A percentile compares a stretch with the other conserved stretches of the same genome.
These are phyloP conservation scores for Eolophus roseicapilla DNA, from an alignment of 2,113 vertebrate species.

Conservation along the genomic window DNA sequence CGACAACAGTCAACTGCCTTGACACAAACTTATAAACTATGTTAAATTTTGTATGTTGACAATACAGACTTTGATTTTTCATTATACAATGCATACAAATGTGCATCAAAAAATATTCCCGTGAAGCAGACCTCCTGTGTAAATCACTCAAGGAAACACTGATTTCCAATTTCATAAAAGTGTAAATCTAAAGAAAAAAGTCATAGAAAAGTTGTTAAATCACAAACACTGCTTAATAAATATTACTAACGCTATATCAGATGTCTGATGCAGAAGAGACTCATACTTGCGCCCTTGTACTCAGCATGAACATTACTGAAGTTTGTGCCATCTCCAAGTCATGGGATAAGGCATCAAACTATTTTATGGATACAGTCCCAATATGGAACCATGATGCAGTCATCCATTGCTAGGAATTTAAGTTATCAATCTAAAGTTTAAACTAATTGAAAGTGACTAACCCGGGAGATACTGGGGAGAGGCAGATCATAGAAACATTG, in stretches of 20 bases:
- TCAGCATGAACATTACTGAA: not conserved
- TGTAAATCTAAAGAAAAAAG: not conserved
- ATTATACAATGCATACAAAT: not conserved
- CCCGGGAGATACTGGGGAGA: not conserved
- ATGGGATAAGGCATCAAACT: not conserved
- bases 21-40: not conserved
- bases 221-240: not conserved
- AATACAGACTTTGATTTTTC: not conserved
- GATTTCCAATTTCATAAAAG: not conserved
- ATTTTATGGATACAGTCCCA: not conserved
- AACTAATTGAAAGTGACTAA: not conserved
- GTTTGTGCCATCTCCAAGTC: not conserved
- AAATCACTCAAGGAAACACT: not conserved
- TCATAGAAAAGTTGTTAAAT: not conserved
- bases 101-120: not conserved
- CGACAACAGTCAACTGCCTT: not conserved
- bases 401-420: not conserved
- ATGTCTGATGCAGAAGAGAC: not conserved
- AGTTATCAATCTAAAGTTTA: not conserved
- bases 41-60: not conserved
- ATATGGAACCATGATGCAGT: not conserved
- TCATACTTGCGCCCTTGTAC: accelerated
- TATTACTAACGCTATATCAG: not conserved
- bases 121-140: not conserved
- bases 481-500: not conserved